Conservation (phyloP, 2,888 invertebrate species). For the Drosophila maculinotata region DNA sequence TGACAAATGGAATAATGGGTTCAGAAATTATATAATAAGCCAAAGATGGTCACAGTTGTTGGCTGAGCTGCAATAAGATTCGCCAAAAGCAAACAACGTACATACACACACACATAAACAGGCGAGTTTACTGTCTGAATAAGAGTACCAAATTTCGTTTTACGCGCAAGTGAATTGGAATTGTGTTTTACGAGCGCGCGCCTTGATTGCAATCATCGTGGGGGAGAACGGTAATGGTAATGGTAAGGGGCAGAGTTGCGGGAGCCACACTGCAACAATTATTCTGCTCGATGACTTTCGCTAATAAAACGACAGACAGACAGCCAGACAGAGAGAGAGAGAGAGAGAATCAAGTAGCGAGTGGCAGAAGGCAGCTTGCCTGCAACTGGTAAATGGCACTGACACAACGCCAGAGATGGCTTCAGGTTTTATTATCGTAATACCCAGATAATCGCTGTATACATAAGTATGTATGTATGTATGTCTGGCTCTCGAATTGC, state of each 20-base stretch:
- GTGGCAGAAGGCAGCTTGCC: constrained; percentile 38
- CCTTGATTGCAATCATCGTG: constrained; percentile 60
- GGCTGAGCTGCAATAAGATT: constrained; percentile 56
- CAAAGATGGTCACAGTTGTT: constrained; percentile 69
- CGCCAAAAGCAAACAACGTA: constrained; percentile 41
- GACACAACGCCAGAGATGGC: constrained; percentile 44
- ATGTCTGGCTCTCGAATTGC: constrained; percentile 20
- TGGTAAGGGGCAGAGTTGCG: constrained; percentile 23
- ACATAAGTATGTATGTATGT: background rate
- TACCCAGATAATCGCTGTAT: constrained; percentile 61
- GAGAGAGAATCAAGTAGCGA: constrained; percentile 13
- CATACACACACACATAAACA: constrained; percentile 25
- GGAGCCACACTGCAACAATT: constrained; percentile 73
- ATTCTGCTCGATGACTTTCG: constrained; percentile 83
- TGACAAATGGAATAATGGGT: constrained; percentile 71
- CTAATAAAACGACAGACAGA: constrained; percentile 72
- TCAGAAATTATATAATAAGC: constrained; percentile 68
- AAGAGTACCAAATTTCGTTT: constrained; percentile 53
- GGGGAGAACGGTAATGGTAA: constrained; percentile 35
- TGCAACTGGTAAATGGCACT: constrained; percentile 40
- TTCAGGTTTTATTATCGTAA: constrained; percentile 67
- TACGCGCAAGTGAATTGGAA: constrained; percentile 74
- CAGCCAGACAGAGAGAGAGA: constrained; percentile 9
- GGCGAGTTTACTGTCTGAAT: constrained; percentile 23
- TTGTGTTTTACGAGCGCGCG: constrained; percentile 70